Evolutionary conservation across 2,888 invertebrate genomes (phyloP).

Genomic region (Acleris emargana): DNA sequence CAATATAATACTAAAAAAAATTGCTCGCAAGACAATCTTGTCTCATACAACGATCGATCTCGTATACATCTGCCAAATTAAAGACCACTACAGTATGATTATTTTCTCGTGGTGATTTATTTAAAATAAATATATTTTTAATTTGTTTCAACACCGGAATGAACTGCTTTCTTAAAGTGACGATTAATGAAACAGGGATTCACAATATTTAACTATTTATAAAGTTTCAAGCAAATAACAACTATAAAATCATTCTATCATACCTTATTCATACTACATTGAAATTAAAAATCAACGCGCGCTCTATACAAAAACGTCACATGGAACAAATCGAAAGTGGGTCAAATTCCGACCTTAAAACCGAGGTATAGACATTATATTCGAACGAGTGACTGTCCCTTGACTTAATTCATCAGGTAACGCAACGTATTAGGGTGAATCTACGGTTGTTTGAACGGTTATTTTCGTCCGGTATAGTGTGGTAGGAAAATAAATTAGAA

Average conservation of each 20-base stretch:
- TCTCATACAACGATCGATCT: no score
- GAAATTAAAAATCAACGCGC: conserved; percentile 1
- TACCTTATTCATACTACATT: conserved; percentile 22
- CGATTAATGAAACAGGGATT: conserved; percentile 6
- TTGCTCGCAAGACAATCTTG: no score
- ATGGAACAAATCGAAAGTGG: conserved; percentile 21
- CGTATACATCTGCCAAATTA: no score
- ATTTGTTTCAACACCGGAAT: not conserved
- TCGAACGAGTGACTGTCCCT: conserved; percentile 50
- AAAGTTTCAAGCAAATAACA: conserved; percentile 34
- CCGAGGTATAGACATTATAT: conserved; percentile 11
- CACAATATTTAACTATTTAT: conserved; percentile 20
- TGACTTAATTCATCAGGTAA: conserved; percentile 69
- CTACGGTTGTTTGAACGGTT: not conserved
- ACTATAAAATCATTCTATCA: conserved; percentile 24
- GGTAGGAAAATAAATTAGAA: no score
- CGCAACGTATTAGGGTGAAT: conserved; percentile 58
- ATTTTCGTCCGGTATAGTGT: no score
- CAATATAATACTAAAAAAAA: no score
- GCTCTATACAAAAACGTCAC: conserved; percentile 16
- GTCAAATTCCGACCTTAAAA: conserved; percentile 14
- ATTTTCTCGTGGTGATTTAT: not conserved
- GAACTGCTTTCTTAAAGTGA: conserved; percentile 3
- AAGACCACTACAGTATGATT: not conserved
- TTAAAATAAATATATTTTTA: not conserved